These are phyloP conservation scores for Malurus splendens DNA, from an alignment of 2,797 vertebrate genomes.

Conservation along the genomic window DNA sequence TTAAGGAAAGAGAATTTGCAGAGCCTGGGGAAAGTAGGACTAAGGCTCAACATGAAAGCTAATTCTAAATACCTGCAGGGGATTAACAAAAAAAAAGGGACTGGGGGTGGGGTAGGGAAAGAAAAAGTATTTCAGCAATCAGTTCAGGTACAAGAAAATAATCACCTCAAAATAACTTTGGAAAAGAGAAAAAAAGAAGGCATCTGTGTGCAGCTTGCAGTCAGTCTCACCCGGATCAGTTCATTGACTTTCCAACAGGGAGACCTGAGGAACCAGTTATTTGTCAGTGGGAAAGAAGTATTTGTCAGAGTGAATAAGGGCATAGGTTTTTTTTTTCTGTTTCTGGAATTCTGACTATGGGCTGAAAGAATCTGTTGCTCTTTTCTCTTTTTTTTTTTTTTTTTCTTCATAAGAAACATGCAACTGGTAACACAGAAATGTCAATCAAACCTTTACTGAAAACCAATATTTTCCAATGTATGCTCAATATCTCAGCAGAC, in stretches of 20 bases:
- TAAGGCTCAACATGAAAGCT: conserved; percentile 45
- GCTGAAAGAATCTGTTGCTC: background rate
- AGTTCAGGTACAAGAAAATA: conserved; percentile 35
- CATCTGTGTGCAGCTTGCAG: background rate
- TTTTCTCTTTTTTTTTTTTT: no score
- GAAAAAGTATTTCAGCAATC: conserved; percentile 36
- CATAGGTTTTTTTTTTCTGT: background rate
- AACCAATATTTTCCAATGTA: background rate
- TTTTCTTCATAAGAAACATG: background rate
- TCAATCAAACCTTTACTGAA: background rate
- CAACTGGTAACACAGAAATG: background rate
- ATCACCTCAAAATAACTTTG: conserved; percentile 37
- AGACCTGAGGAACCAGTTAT: background rate
- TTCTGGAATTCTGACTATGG: background rate
- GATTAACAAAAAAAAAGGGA: conserved; percentile 36
- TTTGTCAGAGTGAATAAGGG: background rate
- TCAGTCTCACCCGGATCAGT: background rate
- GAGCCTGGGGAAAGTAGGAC: conserved; percentile 31
- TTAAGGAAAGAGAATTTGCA: conserved; percentile 38
- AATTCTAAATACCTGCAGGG: conserved; percentile 56
- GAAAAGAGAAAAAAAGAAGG: background rate
- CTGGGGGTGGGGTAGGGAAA: background rate
- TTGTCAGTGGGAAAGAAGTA: background rate
- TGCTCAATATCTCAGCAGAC: background rate
- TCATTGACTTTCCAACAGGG: background rate